Conservation (phyloP, 2,888 invertebrate genomes). For the Eupithecia centaureata region DNA sequence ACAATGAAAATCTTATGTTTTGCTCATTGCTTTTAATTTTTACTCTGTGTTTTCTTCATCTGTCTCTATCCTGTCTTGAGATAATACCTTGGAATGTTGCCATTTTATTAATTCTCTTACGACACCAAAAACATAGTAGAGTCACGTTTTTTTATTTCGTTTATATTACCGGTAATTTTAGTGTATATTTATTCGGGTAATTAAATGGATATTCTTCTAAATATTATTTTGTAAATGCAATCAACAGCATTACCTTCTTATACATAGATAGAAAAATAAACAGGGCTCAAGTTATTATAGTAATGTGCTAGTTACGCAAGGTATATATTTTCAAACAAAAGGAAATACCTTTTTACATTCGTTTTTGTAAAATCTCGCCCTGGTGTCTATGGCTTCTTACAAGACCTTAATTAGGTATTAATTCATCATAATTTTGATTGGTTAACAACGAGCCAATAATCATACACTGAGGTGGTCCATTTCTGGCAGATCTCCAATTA, state of each 20-base stretch:
- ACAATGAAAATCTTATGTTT: not conserved
- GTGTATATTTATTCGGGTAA: too few relatives aligned
- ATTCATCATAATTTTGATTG: constrained; percentile 20
- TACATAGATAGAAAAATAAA: too few relatives aligned
- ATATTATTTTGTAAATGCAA: too few relatives aligned
- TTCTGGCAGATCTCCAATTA: constrained; percentile 61
- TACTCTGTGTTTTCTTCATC: constrained; percentile 31
- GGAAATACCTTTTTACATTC: not conserved
- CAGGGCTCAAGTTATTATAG: too few relatives aligned
- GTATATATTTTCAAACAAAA: too few relatives aligned
- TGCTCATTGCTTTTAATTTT: constrained; percentile 6
- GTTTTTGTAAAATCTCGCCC: not conserved
- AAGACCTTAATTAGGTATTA: not conserved
- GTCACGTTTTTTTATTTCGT: not conserved
- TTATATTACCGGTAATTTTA: not conserved
- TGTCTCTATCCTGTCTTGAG: constrained; percentile 35
- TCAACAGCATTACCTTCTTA: too few relatives aligned
- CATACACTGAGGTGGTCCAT: constrained; percentile 54
- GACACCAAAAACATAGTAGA: constrained; percentile 10
- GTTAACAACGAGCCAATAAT: constrained; percentile 50
- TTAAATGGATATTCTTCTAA: too few relatives aligned
- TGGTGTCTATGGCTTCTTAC: not conserved
- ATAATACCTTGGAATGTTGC: constrained; percentile 38
- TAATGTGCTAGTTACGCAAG: too few relatives aligned
- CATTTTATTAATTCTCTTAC: constrained; percentile 25